A percentile compares a stretch with the other conserved stretches of the same genome.
Evolutionary conservation across 1,140 invertebrate genomes (phyloP).

Genomic region (Diachasmimorpha longicaudata): DNA sequence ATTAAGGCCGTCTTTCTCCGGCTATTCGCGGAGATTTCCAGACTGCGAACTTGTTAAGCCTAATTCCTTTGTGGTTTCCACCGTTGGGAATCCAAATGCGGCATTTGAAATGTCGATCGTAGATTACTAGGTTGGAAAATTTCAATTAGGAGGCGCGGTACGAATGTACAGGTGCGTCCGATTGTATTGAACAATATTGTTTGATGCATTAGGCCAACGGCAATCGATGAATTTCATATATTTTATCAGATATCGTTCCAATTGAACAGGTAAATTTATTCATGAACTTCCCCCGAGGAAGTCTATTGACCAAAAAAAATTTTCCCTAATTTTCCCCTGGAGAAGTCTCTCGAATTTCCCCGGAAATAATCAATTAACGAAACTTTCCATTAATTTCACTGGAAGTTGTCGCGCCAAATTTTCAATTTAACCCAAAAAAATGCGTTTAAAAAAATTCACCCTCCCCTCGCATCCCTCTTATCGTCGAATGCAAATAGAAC

Average conservation of each 20-base stretch:
- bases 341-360: too few species aligned
- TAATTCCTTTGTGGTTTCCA: constrained; percentile 19
- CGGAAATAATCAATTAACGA: background rate
- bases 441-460: too few species aligned
- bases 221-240: too few species aligned
- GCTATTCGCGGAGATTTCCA: background rate
- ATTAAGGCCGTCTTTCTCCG: too few species aligned
- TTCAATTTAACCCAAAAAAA: too few species aligned
- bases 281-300: too few species aligned
- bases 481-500: background rate
- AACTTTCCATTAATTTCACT: too few species aligned
- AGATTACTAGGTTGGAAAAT: constrained; percentile 9
- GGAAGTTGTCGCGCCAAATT: too few species aligned
- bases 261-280: too few species aligned
- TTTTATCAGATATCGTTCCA: too few species aligned
- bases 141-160: constrained; percentile 23
- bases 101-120: background rate
- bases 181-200: background rate
- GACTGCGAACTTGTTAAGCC: background rate
- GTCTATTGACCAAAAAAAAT: too few species aligned
- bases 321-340: too few species aligned
- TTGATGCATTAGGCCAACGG: background rate
- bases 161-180: background rate
- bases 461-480: background rate
- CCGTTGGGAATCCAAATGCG: background rate